Evolutionary conservation across 2,888 invertebrate species (phyloP).

Genomic region (Rosalia funebris): DNA sequence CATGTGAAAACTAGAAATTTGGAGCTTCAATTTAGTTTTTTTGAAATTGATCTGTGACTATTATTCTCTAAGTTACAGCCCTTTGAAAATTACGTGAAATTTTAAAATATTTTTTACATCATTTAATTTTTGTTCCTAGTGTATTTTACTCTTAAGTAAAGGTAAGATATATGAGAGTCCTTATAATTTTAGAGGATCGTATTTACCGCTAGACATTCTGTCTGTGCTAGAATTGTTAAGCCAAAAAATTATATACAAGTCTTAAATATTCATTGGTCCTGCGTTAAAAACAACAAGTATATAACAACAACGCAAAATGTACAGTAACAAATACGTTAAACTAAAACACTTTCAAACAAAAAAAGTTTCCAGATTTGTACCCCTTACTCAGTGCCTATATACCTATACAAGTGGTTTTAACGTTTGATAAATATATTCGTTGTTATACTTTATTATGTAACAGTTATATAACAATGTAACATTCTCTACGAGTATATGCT

Average conservation of each 20-base stretch:
- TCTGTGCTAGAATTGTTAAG: background rate
- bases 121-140: too few relatives aligned
- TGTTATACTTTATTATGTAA: conserved; percentile 18
- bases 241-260: conserved; percentile 6
- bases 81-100: too few relatives aligned
- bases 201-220: conserved; percentile 1
- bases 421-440: conserved; percentile 22
- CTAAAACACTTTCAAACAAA: background rate
- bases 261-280: conserved; percentile 16
- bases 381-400: background rate
- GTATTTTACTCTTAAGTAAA: too few relatives aligned
- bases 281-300: conserved; percentile 1
- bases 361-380: conserved; percentile 19
- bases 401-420: background rate
- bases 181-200: too few relatives aligned
- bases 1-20: too few relatives aligned
- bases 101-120: too few relatives aligned
- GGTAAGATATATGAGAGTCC: too few relatives aligned
- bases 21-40: too few relatives aligned
- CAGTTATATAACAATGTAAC: conserved; percentile 18
- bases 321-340: conserved; percentile 1
- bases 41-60: too few relatives aligned
- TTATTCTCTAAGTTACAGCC: too few relatives aligned
- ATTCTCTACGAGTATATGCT: conserved; percentile 4
- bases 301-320: conserved; percentile 10